These are phyloP conservation scores for Discoglossus pictus DNA, from an alignment of 2,797 vertebrate genomes.

Conservation along the genomic window DNA sequence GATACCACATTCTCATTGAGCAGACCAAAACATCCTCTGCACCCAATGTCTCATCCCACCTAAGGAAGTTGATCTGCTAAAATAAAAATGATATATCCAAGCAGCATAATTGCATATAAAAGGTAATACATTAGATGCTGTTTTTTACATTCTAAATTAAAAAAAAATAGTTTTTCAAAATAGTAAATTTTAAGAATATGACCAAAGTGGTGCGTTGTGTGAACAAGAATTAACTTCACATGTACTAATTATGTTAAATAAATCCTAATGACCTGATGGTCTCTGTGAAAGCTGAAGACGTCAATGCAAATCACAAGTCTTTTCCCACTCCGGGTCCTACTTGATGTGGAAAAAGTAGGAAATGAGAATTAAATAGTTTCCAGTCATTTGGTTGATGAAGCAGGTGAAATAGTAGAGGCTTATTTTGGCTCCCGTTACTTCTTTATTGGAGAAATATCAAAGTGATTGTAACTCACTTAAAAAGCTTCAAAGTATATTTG, in stretches of 20 bases:
- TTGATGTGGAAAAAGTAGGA: constrained; percentile 84
- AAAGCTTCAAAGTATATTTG: constrained; percentile 76
- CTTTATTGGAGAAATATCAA: constrained; percentile 75
- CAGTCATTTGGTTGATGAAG: constrained; percentile 92
- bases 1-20: too few relatives aligned
- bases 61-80: too few relatives aligned
- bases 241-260: constrained; percentile 85
- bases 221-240: too few relatives aligned
- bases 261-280: constrained; percentile 88
- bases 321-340: constrained; percentile 85
- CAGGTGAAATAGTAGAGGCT: constrained; percentile 85
- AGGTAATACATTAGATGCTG: too few relatives aligned
- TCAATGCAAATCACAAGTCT: constrained; percentile 63
- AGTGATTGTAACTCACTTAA: constrained; percentile 69
- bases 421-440: constrained; percentile 79
- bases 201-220: too few relatives aligned
- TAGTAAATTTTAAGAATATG: too few relatives aligned
- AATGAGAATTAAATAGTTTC: constrained; percentile 81
- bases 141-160: too few relatives aligned
- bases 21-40: too few relatives aligned
- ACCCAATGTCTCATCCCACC: too few relatives aligned
- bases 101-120: too few relatives aligned
- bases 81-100: too few relatives aligned
- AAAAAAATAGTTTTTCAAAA: too few relatives aligned
- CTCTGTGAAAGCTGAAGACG: constrained; percentile 68